These are phyloP conservation scores for Caenorhabditis uteleia DNA, from an alignment of 2,888 invertebrate species.

Conservation along the genomic window DNA sequence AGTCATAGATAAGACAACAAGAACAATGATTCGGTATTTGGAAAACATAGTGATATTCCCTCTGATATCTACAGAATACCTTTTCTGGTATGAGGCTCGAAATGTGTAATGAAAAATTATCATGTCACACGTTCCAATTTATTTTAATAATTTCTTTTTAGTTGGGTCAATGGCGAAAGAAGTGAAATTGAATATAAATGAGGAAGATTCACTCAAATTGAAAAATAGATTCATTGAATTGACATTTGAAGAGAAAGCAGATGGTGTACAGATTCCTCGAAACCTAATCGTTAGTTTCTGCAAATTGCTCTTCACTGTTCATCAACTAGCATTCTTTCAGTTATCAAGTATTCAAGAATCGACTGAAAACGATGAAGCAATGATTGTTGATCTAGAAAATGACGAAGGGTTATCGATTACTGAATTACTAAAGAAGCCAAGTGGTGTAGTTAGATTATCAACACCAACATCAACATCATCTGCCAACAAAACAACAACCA, in stretches of 20 bases:
- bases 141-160: constrained; percentile 8
- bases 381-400: constrained; percentile 18
- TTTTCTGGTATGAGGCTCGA: too few relatives aligned
- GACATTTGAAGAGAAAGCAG: constrained; percentile 19
- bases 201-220: constrained; percentile 13
- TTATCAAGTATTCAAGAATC: constrained; percentile 13
- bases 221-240: constrained; percentile 24
- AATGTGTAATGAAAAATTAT: too few relatives aligned
- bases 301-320: background rate
- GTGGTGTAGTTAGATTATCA: constrained; percentile 21
- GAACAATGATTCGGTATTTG: too few relatives aligned
- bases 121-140: background rate
- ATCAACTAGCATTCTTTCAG: constrained; percentile 7
- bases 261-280: constrained; percentile 11
- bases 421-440: constrained; percentile 22
- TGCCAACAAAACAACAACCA: too few relatives aligned
- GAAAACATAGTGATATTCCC: too few relatives aligned
- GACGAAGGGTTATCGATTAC: constrained; percentile 19
- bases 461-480: constrained; percentile 10
- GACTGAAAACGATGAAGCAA: background rate
- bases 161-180: constrained; percentile 36
- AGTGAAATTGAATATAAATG: constrained; percentile 20
- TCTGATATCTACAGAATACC: too few relatives aligned
- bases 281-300: constrained; percentile 14
- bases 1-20: too few relatives aligned